These are phyloP conservation scores for Carcharodon carcharias DNA, from an alignment of 2,797 vertebrate genomes.

Conservation along the genomic window DNA sequence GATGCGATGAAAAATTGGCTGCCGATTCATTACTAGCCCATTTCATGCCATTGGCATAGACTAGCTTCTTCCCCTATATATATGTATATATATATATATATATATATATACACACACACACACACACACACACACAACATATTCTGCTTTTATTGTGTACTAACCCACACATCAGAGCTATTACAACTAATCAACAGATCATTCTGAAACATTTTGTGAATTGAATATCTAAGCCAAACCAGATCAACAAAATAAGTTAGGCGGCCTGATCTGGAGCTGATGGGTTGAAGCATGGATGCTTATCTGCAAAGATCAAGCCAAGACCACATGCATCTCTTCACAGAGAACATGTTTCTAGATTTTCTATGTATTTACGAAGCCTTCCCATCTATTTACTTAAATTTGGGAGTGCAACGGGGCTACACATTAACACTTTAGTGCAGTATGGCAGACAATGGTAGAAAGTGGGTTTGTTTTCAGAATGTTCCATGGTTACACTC, in stretches of 20 bases:
- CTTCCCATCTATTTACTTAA: too few relatives aligned
- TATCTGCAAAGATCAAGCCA: background rate
- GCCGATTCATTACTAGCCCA: background rate
- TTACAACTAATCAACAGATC: background rate
- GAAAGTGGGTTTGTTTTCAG: background rate
- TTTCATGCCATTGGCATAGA: background rate
- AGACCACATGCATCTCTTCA: background rate
- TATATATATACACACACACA: too few relatives aligned
- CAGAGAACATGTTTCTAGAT: background rate
- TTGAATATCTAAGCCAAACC: background rate
- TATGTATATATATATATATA: too few relatives aligned
- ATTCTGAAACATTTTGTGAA: background rate
- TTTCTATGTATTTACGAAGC: background rate
- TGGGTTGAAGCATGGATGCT: too few relatives aligned
- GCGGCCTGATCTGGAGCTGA: too few relatives aligned
- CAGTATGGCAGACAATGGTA: background rate
- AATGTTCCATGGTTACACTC: background rate
- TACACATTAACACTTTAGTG: background rate
- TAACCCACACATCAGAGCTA: background rate
- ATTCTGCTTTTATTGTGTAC: background rate
- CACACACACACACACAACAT: background rate
- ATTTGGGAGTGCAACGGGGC: background rate
- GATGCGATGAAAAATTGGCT: background rate
- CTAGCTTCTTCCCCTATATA: background rate
- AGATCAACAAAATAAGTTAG: background rate